A percentile compares a stretch with the other conserved stretches of the same genome.
These are phyloP conservation scores for Ridgeia piscesae DNA, from an alignment of 1,140 invertebrate genomes.

Conservation along the genomic window DNA sequence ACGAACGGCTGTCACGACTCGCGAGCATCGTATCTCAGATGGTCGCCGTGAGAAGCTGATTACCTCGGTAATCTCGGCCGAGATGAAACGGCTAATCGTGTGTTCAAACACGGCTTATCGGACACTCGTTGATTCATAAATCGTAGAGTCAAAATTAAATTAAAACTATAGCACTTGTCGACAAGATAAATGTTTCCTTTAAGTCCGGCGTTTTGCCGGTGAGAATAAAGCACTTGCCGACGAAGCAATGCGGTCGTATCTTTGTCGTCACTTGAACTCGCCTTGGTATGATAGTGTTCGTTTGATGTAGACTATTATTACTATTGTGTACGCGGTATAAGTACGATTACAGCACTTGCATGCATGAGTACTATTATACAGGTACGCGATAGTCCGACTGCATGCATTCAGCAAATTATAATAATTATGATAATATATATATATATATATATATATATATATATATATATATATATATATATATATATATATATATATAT, in stretches of 20 bases:
- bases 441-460: too few relatives aligned
- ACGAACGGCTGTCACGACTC: neutral
- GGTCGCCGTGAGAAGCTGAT: neutral
- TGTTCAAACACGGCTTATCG: neutral
- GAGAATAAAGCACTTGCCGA: neutral
- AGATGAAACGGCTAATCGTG: neutral
- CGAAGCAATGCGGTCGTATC: neutral
- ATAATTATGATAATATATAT: too few relatives aligned
- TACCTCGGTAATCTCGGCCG: neutral
- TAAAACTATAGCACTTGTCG: neutral
- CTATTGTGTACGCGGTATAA: neutral
- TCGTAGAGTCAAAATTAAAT: neutral
- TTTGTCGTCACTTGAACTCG: neutral
- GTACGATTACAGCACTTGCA: too few relatives aligned
- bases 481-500: too few relatives aligned
- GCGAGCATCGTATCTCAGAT: neutral
- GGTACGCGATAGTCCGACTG: neutral
- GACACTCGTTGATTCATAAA: neutral
- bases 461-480: too few relatives aligned
- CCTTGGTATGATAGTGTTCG: neutral
- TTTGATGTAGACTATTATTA: neutral
- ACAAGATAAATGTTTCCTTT: conserved; percentile 1
- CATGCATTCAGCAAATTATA: too few relatives aligned
- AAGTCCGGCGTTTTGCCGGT: neutral
- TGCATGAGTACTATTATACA: too few relatives aligned